Evolutionary conservation across 2,888 invertebrate genomes (phyloP).

Genomic region (Ectemnius lituratus): DNA sequence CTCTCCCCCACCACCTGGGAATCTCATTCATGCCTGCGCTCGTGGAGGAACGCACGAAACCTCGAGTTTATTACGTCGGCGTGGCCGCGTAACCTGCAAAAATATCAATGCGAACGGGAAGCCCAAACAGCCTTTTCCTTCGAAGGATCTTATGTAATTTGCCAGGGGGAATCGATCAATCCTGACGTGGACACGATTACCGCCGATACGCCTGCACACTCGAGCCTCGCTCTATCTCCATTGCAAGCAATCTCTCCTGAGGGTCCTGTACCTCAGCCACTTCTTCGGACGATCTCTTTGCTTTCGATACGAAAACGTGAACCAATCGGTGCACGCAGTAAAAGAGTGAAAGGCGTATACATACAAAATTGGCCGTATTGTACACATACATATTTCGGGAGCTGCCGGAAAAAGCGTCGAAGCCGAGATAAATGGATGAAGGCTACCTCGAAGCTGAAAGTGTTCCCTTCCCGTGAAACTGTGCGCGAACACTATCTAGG

Average conservation of each 20-base stretch:
- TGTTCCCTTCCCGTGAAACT: slow-evolving; percentile 52
- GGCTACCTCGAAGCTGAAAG: slow-evolving; percentile 19
- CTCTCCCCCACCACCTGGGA: slow-evolving; percentile 56
- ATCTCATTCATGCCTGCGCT: slow-evolving; percentile 56
- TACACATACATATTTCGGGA: too few species aligned
- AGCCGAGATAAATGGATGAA: slow-evolving; percentile 17
- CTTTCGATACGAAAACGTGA: too few species aligned
- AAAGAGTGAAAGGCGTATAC: too few species aligned
- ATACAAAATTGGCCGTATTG: too few species aligned
- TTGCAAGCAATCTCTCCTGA: too few species aligned
- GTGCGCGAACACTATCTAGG: slow-evolving; percentile 38
- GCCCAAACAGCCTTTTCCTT: neutral
- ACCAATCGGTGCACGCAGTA: too few species aligned
- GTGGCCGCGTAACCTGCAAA: slow-evolving; percentile 41
- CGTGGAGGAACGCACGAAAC: slow-evolving; percentile 18
- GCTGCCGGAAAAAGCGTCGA: neutral
- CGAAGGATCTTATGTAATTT: slow-evolving; percentile 23
- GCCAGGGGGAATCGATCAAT: slow-evolving; percentile 5
- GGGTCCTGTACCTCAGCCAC: too few species aligned
- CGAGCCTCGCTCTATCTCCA: too few species aligned
- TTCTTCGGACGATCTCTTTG: too few species aligned
- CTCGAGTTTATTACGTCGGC: slow-evolving; percentile 36
- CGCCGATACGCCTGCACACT: neutral
- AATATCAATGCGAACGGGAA: slow-evolving; percentile 33
- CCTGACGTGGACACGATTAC: neutral